Evolutionary conservation across 2,888 invertebrate species (phyloP), one percentile per base, ranked within the genome.

Genomic region (Aphidoletes aphidimyza): DNA sequence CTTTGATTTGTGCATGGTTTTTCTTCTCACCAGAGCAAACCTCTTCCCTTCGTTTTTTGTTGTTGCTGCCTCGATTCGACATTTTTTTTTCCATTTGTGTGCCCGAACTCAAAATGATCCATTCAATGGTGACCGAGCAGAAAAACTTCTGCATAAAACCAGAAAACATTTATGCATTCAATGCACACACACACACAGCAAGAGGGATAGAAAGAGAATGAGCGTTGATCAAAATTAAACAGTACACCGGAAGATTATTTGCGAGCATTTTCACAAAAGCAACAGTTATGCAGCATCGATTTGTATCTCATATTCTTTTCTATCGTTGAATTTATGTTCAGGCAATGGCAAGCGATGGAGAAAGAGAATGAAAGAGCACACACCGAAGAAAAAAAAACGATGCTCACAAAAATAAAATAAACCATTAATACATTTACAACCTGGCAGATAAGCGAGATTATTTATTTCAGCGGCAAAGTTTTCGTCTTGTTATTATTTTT

Each of bases 351-450:
- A 54, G 9, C 36, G 37, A 37, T 8, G 26, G 37, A 37, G 34
- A 11, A 34, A n/a, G n/a, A n/a, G n/a, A n/a, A n/a, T n/a, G n/a
- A n/a, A n/a, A n/a, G n/a, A n/a, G n/a, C n/a, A n/a, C n/a, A n/a
- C n/a, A n/a, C n/a, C n/a, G n/a, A n/a, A n/a, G n/a, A n/a, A n/a
- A n/a, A n/a, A n/a, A n/a, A n/a, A n/a, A n/a, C n/a, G n/a, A n/a
- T n/a, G n/a, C n/a, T n/a, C n/a, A n/a, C n/a, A n/a, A 36, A 59
- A 26, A 59, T 3, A 59, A 59, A 69, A 14, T 34, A 11, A 81
- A 81, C 36, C 36, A 9, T n/a, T 81, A 81, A 81, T 81, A 11
- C 81, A 22, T 81, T 81, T 37, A 81, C 81, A 81, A 81, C 37
- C 37, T 22, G 22, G 37, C n/a, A 81, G 81, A 81, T 81, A 81